Evolutionary conservation across 2,113 vertebrate species (phyloP), one percentile per base, ranked within the genome.

Genomic region (Sylvilagus bachmani): DNA sequence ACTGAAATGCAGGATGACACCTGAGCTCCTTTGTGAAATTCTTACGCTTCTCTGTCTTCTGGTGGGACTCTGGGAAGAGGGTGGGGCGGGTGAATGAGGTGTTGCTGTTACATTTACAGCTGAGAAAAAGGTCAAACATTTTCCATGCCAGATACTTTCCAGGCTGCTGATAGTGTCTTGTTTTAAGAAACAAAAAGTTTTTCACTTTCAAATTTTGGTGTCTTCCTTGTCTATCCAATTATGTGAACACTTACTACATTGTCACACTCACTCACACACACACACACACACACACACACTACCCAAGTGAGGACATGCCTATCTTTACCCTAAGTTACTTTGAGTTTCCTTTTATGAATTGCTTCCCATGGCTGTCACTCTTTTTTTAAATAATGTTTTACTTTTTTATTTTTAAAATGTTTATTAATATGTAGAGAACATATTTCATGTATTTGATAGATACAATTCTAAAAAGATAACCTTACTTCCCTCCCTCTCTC

Each of bases 261-360:
- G 71, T 80, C 80, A 88, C 70, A 69, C 44, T 25, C 2, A 27
- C 2, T 58, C 17, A 62, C 44, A 79, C 0, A 25, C 2, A 27
- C 13, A 62, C 19, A 49, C 14, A n/a, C 10, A 71, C 9, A 58
- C 33, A 38, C 71, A 38, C 25, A 86, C 62, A n/a, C 70, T 17
- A 55, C 31, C 22, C 29, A 87, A 17, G 10, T 38, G n/a, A 51
- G 90, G 25, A 71, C 31, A 89, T 29, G 12, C 11, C 33, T 64
- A 33, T 82, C 12, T 89, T 58, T 33, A 78, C 31, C 62, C 61
- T 89, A 78, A 81, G 10, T 91, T 86, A 55, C 49, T 93, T 95
- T 55, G 74, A 82, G 51, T 75, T 91, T 93, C 82, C 12, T 67
- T 92, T 61, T 66, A 62, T 75, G 14, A 67, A 49, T 85, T 86